Evolutionary conservation across 2,797 vertebrate genomes (phyloP).

Genomic region (Enteromius trimaculatus): DNA sequence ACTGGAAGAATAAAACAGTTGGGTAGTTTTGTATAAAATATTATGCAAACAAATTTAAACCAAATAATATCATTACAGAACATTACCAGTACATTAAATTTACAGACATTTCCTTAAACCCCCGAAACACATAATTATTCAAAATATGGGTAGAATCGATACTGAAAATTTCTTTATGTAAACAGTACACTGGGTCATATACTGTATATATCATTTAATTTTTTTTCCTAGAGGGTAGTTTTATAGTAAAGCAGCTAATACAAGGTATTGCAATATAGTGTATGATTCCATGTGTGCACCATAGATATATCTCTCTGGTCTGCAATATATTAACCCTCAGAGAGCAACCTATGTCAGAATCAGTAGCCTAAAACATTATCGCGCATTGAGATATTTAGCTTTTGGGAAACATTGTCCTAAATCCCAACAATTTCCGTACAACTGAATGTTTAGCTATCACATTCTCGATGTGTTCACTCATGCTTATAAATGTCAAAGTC

Average conservation of each 20-base stretch:
- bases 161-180: neutral
- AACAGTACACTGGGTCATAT: neutral
- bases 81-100: neutral
- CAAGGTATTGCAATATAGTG: neutral
- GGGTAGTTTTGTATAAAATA: neutral
- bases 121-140: neutral
- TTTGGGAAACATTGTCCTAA: slow-evolving; percentile 8
- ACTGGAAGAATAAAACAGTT: neutral
- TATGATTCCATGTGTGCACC: neutral
- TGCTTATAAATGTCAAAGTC: slow-evolving; percentile 42
- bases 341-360: slow-evolving; percentile 11
- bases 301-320: neutral
- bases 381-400: neutral
- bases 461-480: slow-evolving; percentile 40
- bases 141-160: neutral
- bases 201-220: neutral
- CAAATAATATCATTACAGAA: neutral
- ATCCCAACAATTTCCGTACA: slow-evolving; percentile 34
- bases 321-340: slow-evolving; percentile 5
- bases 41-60: neutral
- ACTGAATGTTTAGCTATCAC: slow-evolving; percentile 34
- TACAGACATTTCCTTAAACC: neutral
- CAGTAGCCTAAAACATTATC: slow-evolving; percentile 14
- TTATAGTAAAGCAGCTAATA: neutral
- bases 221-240: neutral